Conservation (phyloP, 2,797 vertebrate species). For the Perodicticus potto region DNA sequence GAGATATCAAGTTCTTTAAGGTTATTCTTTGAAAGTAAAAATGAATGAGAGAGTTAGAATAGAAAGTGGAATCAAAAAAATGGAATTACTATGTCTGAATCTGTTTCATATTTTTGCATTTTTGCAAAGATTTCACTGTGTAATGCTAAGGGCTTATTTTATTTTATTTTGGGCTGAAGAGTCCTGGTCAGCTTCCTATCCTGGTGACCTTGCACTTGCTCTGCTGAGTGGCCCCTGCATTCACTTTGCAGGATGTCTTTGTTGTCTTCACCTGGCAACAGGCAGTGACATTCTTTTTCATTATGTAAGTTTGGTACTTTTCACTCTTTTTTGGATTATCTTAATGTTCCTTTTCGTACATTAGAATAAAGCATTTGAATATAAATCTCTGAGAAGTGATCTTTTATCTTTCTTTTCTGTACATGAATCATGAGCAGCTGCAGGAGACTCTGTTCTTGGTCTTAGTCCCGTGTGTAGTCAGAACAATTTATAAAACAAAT, state of each 20-base stretch:
- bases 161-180: not conserved
- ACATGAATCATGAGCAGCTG: slow-evolving; percentile 48
- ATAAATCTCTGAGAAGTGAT: slow-evolving; percentile 59
- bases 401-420: slow-evolving; percentile 67
- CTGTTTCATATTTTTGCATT: not conserved
- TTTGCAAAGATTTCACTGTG: not conserved
- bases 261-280: slow-evolving; percentile 58
- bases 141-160: not conserved
- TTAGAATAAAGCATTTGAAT: slow-evolving; percentile 50
- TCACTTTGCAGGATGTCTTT: slow-evolving; percentile 51
- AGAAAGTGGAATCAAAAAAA: not conserved
- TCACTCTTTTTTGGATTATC: not conserved
- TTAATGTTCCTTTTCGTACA: slow-evolving; percentile 43
- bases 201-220: not conserved
- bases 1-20: not conserved
- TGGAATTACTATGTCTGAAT: not conserved
- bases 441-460: slow-evolving; percentile 17
- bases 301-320: slow-evolving; percentile 5
- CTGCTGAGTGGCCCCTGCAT: not conserved
- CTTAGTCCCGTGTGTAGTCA: slow-evolving; percentile 62
- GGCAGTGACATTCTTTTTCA: slow-evolving; percentile 16
- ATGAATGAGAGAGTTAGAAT: not conserved
- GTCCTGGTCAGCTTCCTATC: not conserved
- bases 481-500: slow-evolving; percentile 73
- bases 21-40: slow-evolving; percentile 36